A percentile compares a stretch with the other conserved stretches of the same genome.
These are phyloP conservation scores for Toxonevra muliebris DNA, from an alignment of 2,888 invertebrate species.

Conservation along the genomic window DNA sequence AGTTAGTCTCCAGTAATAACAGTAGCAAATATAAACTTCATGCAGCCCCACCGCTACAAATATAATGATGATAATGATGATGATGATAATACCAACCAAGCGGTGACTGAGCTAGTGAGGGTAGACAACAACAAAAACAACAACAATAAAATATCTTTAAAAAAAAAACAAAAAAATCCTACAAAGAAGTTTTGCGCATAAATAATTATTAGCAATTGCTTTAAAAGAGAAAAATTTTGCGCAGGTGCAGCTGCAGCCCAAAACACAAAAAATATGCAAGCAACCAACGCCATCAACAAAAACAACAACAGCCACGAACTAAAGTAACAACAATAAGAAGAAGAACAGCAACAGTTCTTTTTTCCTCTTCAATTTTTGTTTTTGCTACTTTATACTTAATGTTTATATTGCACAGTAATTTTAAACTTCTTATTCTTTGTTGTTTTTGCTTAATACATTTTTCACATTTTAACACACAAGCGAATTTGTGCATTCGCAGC, in stretches of 20 bases:
- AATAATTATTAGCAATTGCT: conserved; percentile 38
- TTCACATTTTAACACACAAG: conserved; percentile 30
- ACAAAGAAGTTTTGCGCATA: conserved; percentile 21
- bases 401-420: conserved; percentile 25
- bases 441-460: conserved; percentile 20
- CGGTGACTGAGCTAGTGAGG: not conserved
- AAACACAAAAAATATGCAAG: conserved; percentile 6
- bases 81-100: no score
- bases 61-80: no score
- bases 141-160: no score
- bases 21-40: not conserved
- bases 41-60: no score
- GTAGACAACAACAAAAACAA: not conserved
- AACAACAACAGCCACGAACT: conserved; percentile 7
- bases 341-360: no score
- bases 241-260: conserved; percentile 16
- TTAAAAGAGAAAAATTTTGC: not conserved
- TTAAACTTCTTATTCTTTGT: not conserved
- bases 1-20: no score
- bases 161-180: no score
- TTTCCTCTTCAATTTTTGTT: not conserved
- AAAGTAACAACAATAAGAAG: no score
- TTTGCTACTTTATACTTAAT: conserved; percentile 15
- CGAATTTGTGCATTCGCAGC: not conserved
- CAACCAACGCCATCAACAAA: conserved; percentile 1